Conservation (phyloP, 2,797 vertebrate species). For the Peromyscus eremicus region DNA sequence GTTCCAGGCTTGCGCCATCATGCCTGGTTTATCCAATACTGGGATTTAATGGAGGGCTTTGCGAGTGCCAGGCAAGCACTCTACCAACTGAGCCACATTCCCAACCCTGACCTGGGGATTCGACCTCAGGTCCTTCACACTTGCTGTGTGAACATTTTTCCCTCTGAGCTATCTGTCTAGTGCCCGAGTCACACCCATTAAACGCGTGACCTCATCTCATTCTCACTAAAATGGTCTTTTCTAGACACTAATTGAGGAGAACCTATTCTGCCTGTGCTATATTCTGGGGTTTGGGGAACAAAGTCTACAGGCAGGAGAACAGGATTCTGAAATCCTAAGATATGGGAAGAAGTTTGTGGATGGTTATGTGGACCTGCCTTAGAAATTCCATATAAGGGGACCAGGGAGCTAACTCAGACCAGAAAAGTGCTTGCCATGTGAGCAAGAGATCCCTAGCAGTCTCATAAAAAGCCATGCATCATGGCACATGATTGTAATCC, state of each 20-base stretch:
- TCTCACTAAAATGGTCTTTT: neutral
- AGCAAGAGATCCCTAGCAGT: neutral
- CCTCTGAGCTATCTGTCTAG: neutral
- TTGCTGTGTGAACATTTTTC: neutral
- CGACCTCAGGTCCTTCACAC: neutral
- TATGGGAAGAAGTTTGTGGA: neutral
- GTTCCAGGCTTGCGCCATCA: too few relatives aligned
- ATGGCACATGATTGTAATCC: neutral
- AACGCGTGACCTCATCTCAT: neutral
- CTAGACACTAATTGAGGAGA: neutral
- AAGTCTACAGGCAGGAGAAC: neutral
- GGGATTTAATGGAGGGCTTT: neutral
- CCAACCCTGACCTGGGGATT: neutral
- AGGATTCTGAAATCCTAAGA: neutral
- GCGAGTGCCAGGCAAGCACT: neutral
- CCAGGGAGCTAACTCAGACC: neutral
- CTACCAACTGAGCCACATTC: neutral
- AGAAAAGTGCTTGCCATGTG: neutral
- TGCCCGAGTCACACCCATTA: neutral
- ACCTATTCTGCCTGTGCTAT: neutral
- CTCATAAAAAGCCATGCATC: neutral
- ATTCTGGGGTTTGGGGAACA: neutral
- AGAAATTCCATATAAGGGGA: neutral
- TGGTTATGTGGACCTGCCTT: neutral
- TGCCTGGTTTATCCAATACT: neutral